Percentiles rank a stretch among this genome's conserved stretches.
Conservation (phyloP, 2,797 vertebrate genomes). For the Huso huso region DNA sequence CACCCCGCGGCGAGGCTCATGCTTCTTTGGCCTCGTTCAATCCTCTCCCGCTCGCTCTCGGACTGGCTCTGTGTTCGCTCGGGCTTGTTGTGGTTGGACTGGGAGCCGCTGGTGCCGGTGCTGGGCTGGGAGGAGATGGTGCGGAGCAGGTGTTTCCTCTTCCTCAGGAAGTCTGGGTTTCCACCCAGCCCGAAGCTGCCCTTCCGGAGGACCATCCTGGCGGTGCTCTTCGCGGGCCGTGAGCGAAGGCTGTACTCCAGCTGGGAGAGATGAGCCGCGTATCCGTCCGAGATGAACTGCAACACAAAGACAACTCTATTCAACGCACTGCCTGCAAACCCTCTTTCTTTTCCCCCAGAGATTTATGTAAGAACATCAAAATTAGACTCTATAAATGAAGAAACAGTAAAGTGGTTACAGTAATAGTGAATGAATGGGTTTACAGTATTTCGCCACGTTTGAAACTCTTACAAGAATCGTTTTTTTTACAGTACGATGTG, state of each 20-base stretch:
- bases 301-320: background rate
- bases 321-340: background rate
- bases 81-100: constrained; percentile 5
- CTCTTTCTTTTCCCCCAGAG: background rate
- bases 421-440: no score
- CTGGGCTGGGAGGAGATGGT: constrained; percentile 82
- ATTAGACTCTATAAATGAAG: background rate
- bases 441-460: no score
- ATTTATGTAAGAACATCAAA: background rate
- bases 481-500: no score
- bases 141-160: constrained; percentile 87
- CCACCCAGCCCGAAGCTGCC: constrained; percentile 84
- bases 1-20: constrained; percentile 86
- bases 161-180: constrained; percentile 84
- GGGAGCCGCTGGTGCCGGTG: constrained; percentile 40
- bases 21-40: constrained; percentile 74
- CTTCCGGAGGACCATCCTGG: constrained; percentile 87
- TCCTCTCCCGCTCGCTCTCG: constrained; percentile 66
- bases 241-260: constrained; percentile 88
- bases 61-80: constrained; percentile 80
- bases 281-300: constrained; percentile 75
- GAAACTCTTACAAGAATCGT: no score
- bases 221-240: constrained; percentile 77
- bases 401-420: no score
- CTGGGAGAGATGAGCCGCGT: constrained; percentile 82